Percentiles rank a stretch among this genome's conserved stretches.
Evolutionary conservation across 2,113 vertebrate species (phyloP).

Genomic region (Lanius ludovicianus): DNA sequence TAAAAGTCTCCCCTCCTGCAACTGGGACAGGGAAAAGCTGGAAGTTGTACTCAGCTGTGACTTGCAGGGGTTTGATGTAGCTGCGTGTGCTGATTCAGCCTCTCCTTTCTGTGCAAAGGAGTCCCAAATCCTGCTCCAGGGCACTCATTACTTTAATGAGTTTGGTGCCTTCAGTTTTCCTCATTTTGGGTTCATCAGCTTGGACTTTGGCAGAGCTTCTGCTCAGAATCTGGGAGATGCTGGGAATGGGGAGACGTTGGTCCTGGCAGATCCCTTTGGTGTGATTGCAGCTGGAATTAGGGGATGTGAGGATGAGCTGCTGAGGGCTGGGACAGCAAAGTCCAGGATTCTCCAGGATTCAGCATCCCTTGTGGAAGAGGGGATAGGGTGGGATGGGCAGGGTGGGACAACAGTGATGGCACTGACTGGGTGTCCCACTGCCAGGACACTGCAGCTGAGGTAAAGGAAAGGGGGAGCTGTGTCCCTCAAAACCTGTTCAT

Average conservation of each 20-base stretch:
- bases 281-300: background rate
- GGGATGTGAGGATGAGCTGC: background rate
- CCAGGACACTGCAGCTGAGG: background rate
- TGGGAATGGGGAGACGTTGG: background rate
- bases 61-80: background rate
- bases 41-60: background rate
- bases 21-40: rapidly evolving
- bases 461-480: background rate
- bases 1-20: background rate
- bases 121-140: background rate
- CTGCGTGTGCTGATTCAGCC: background rate
- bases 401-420: background rate
- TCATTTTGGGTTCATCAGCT: background rate
- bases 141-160: background rate
- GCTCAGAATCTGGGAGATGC: background rate
- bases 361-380: background rate
- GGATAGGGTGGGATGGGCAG: rapidly evolving
- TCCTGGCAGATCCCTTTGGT: background rate
- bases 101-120: background rate
- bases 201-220: background rate
- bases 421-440: background rate
- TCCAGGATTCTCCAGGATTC: rapidly evolving
- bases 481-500: background rate
- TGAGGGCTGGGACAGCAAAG: background rate
- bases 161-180: background rate